phyloP scores from a whole-genome alignment of 2,113 vertebrate species.

The Lathamus discolor region DNA sequence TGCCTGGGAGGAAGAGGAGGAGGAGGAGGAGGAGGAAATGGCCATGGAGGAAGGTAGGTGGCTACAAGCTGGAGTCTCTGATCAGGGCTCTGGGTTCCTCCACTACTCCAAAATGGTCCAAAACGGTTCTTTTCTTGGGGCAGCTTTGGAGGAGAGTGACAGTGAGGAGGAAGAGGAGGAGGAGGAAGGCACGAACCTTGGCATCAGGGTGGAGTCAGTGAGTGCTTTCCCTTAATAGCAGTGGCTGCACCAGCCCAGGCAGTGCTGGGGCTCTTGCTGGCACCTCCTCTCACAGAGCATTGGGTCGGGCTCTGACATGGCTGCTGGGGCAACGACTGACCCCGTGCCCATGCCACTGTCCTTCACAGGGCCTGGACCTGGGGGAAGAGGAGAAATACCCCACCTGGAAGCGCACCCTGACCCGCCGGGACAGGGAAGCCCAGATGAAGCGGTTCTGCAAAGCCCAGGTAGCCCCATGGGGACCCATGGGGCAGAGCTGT shows the following conservation, averaged over 20 bases:
- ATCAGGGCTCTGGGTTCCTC: background rate
- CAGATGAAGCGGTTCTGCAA: conserved; percentile 85
- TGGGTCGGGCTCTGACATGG: background rate
- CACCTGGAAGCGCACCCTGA: conserved; percentile 78
- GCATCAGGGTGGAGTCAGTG: conserved; percentile 29
- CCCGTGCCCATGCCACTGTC: accelerated
- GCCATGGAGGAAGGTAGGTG: background rate
- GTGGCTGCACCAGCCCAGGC: background rate
- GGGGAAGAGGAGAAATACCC: conserved; percentile 76
- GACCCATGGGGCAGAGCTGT: accelerated
- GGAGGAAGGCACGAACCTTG: background rate
- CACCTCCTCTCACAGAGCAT: background rate
- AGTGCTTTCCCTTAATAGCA: background rate
- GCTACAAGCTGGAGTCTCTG: background rate
- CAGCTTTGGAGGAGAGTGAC: conserved; percentile 17
- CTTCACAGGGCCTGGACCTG: background rate
- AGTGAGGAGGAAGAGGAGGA: conserved; percentile 19
- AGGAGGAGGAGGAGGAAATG: background rate
- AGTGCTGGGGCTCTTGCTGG: background rate
- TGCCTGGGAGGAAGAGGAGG: background rate
- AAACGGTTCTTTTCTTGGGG: background rate
- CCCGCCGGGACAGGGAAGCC: conserved; percentile 80
- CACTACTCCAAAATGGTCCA: accelerated
- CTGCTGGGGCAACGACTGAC: background rate
- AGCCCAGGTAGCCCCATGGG: conserved; percentile 82